Percentiles rank a stretch among this genome's conserved stretches.
Conservation (phyloP, 2,113 vertebrate species). For the Grammomys dolichurus region DNA sequence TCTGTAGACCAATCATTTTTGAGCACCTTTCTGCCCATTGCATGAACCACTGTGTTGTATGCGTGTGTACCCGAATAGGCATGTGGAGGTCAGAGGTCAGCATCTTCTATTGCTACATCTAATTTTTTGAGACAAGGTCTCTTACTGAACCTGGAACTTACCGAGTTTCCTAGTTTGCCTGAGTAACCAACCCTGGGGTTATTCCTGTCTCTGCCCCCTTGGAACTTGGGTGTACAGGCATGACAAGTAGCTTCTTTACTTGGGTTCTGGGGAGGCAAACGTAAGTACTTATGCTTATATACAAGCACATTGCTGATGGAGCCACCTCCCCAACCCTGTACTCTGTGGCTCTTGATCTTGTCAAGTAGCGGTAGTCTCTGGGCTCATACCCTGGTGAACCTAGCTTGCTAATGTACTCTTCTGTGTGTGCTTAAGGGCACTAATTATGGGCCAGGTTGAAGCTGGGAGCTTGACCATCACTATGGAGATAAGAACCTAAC, state of each 20-base stretch:
- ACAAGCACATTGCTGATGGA: not conserved
- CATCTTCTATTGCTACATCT: not conserved
- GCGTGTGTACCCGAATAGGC: no score
- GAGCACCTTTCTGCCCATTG: not conserved
- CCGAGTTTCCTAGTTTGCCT: not conserved
- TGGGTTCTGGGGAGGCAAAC: not conserved
- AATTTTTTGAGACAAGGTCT: not conserved
- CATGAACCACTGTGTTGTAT: not conserved
- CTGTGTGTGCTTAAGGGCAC: not conserved
- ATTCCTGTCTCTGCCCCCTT: not conserved
- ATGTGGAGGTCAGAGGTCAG: not conserved
- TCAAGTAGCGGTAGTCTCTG: not conserved
- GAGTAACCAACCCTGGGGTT: not conserved
- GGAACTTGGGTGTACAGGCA: not conserved
- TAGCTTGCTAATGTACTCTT: constrained; percentile 4
- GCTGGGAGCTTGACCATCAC: not conserved
- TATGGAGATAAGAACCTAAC: not conserved
- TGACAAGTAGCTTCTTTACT: not conserved
- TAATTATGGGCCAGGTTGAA: not conserved
- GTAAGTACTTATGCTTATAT: not conserved
- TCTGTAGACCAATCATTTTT: not conserved
- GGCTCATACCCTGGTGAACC: not conserved
- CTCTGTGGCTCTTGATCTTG: not conserved
- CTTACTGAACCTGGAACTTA: not conserved
- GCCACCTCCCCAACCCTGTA: not conserved